phyloP scores from a whole-genome alignment of 2,888 invertebrate species.

The Eupeodes luniger region DNA sequence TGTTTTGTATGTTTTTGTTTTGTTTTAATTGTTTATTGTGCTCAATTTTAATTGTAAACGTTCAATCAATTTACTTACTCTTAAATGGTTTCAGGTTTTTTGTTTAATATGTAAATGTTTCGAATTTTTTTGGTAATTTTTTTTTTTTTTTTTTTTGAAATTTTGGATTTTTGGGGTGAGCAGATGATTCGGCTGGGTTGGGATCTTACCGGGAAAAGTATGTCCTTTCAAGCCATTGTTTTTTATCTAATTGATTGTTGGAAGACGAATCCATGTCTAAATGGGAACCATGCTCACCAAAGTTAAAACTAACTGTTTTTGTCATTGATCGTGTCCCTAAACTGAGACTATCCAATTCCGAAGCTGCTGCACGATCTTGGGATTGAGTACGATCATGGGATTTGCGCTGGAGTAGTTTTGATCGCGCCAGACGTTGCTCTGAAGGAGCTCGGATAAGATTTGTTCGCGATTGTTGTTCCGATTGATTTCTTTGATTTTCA shows the following conservation, averaged over 20 bases:
- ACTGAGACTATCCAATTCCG: constrained; percentile 79
- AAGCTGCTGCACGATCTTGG: constrained; percentile 81
- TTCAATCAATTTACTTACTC: constrained; percentile 64
- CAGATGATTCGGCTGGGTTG: constrained; percentile 76
- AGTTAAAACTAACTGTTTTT: constrained; percentile 84
- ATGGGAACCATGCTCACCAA: constrained; percentile 83
- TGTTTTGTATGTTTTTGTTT: constrained; percentile 27
- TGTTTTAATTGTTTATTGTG: constrained; percentile 37
- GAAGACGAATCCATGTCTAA: constrained; percentile 78
- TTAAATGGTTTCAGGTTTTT: constrained; percentile 51
- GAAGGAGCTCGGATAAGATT: constrained; percentile 78
- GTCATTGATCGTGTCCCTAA: constrained; percentile 79
- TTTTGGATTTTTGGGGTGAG: constrained; percentile 56
- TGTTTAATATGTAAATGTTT: constrained; percentile 56
- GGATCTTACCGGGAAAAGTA: constrained; percentile 83
- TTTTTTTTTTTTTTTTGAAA: not conserved
- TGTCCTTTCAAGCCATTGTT: constrained; percentile 82
- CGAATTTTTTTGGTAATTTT: constrained; percentile 36
- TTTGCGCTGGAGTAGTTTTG: constrained; percentile 78
- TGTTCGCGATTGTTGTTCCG: constrained; percentile 73
- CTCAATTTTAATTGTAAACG: constrained; percentile 48
- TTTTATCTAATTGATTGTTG: constrained; percentile 80
- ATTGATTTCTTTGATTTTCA: constrained; percentile 61
- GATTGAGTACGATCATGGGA: constrained; percentile 83
- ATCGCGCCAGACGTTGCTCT: constrained; percentile 79